Conservation (phyloP, 1,140 invertebrate genomes). For the Panagrolaimus sp. region DNA sequence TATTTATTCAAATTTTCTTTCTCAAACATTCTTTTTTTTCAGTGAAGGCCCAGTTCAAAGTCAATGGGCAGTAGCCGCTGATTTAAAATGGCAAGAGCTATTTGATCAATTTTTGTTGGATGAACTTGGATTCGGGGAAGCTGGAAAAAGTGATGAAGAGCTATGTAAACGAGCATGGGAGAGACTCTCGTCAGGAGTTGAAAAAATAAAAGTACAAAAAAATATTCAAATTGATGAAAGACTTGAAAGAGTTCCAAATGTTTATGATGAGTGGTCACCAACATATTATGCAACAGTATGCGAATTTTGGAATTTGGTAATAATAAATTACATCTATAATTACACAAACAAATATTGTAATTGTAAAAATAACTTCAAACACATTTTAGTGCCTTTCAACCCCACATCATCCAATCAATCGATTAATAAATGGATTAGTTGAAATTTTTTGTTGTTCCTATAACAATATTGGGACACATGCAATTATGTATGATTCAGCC, state of each 20-base stretch:
- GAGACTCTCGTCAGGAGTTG: slow-evolving; percentile 18
- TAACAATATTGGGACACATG: slow-evolving; percentile 26
- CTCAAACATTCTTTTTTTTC: background rate
- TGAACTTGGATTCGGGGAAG: slow-evolving; percentile 12
- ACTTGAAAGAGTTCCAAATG: slow-evolving; percentile 26
- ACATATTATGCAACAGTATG: slow-evolving; percentile 27
- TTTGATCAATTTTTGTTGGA: slow-evolving; percentile 29
- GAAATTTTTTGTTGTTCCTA: slow-evolving; percentile 28
- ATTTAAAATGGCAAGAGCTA: slow-evolving; percentile 27
- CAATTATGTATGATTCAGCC: slow-evolving; percentile 31
- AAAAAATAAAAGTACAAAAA: slow-evolving; percentile 24
- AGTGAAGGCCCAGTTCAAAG: background rate
- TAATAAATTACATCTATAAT: background rate
- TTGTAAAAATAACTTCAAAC: background rate
- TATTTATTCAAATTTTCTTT: slow-evolving; percentile 14
- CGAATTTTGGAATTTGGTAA: slow-evolving; percentile 32
- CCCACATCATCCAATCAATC: slow-evolving; percentile 23
- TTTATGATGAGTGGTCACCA: slow-evolving; percentile 18
- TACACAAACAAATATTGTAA: background rate
- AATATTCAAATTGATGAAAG: slow-evolving; percentile 22
- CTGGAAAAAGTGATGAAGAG: background rate
- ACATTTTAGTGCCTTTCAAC: slow-evolving; percentile 17
- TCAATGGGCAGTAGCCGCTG: slow-evolving; percentile 16
- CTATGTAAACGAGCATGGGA: slow-evolving; percentile 20
- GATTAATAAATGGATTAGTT: slow-evolving; percentile 24